Conservation (phyloP, 37 sponge, comb jelly and placozoan species). For the Amphimedon queenslandica region DNA sequence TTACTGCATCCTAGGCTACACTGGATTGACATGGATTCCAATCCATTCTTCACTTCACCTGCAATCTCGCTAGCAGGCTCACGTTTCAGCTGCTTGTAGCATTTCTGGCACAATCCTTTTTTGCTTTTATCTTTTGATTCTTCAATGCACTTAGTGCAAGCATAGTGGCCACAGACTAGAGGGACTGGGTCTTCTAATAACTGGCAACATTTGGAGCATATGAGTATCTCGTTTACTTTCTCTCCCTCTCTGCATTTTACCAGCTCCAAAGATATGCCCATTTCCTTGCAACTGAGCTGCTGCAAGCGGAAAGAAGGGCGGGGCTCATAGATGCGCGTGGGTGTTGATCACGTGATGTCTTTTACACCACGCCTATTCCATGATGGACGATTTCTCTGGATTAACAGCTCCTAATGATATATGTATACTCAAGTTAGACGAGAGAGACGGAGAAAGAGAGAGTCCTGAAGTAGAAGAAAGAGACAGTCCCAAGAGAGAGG, state of each 20-base stretch:
- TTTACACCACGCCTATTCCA: neutral
- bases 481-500: neutral
- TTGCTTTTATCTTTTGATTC: neutral
- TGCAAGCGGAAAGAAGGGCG: too few species aligned
- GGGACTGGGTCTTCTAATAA: constrained; percentile 34
- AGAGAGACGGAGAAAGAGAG: neutral
- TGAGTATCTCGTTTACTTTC: constrained; percentile 16
- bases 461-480: neutral
- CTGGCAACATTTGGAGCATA: constrained; percentile 33
- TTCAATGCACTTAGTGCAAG: constrained; percentile 38
- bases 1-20: constrained; percentile 31
- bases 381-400: neutral
- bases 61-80: neutral
- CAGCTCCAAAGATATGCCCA: constrained; percentile 59
- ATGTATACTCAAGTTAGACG: too few species aligned
- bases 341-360: too few species aligned
- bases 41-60: constrained; percentile 9
- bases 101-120: constrained; percentile 5
- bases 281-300: too few species aligned
- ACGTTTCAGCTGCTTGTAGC: neutral
- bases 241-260: constrained; percentile 18
- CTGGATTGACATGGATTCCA: constrained; percentile 26
- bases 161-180: constrained; percentile 23
- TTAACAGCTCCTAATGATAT: neutral
- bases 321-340: too few species aligned